Base-by-base conservation (phyloP, 2,797 vertebrate species). In the Intellagama lesueurii region DNA sequence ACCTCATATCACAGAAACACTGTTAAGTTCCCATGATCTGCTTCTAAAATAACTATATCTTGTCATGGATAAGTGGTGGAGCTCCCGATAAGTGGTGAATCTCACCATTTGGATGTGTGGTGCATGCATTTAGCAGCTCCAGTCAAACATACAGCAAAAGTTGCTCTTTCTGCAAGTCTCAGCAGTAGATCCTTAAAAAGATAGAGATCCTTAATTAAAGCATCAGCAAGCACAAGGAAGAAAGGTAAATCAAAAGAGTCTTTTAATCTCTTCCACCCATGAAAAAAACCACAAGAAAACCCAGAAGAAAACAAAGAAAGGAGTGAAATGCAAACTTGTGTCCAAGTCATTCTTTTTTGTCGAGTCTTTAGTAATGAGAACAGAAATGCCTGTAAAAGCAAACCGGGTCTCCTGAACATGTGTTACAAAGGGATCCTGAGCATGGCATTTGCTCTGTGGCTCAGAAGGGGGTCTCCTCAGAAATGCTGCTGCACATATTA, bases 201-300 rank as follows among this genome's bases (percentile, higher is more conserved):
- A 80, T 56, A 44, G 3, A 40, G 97, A 26, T 96, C 97, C 0
- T 96, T 98, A 97, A 97, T 90, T 97, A 97, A 26, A 95, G 98
- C 70, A 96, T 98, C 93, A 97, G 97, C 66, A 96, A 93, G 81
- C 0, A 93, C 94, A 5, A 92, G 94, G 30, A 98, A 96, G 92
- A 98, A 97, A 94, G 84, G 89, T 24, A 98, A 97, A 94, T 88
- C 91, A 66, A 97, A 97, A 47, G 92, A 0, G 92, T 86, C 0
- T 88, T 97, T 2, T 91, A 90, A 4, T 96, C 47, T 30, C 56
- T 80, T 26, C 66, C n/a, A 35, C 47, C 97, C 0, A 92, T 94
- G 19, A 28, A 30, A 79, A 79, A 79, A 28, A 40, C 40, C 40
- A 89, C 0, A 84, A 89, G 73, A 47, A 84, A 60, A n/a, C 56